phyloP scores from a whole-genome alignment of 2,888 invertebrate genomes.

The Thyatira batis region DNA sequence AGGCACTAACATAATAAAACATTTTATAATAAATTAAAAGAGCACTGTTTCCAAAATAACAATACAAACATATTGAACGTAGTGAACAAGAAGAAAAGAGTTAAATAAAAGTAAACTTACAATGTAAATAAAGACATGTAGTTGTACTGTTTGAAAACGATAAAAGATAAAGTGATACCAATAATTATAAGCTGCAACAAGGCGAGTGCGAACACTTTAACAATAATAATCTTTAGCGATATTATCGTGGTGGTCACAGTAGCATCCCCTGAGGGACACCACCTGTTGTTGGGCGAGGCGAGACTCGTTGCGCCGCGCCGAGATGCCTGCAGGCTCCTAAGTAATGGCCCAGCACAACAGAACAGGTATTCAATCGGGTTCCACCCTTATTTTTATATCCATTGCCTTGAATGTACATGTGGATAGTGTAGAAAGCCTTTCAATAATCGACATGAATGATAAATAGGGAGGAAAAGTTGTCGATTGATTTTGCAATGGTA shows the following conservation, averaged over 20 bases:
- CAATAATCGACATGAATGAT: conserved; percentile 34
- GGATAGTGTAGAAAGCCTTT: conserved; percentile 2
- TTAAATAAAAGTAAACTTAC: too few relatives aligned
- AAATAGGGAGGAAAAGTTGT: not conserved
- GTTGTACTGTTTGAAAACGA: not conserved
- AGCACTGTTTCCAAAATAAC: too few relatives aligned
- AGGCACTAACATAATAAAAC: too few relatives aligned
- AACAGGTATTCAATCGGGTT: not conserved
- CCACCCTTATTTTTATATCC: conserved; percentile 16
- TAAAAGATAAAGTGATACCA: not conserved
- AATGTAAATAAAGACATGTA: not conserved
- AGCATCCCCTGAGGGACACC: conserved; percentile 7
- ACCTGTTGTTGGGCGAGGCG: conserved; percentile 28
- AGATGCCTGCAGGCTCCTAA: conserved; percentile 50
- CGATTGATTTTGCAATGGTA: conserved; percentile 19
- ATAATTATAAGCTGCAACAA: not conserved
- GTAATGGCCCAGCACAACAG: conserved; percentile 45
- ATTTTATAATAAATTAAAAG: too few relatives aligned
- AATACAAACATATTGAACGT: too few relatives aligned
- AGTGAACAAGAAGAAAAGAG: too few relatives aligned
- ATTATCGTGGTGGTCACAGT: conserved; percentile 5
- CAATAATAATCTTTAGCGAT: conserved; percentile 6
- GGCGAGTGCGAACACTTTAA: conserved; percentile 20
- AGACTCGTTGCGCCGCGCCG: conserved; percentile 24
- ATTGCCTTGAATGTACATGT: conserved; percentile 23